Evolutionary conservation across 2,888 invertebrate genomes (phyloP), one percentile per base, ranked within the genome.

Genomic region (Calliopum simillimum): DNA sequence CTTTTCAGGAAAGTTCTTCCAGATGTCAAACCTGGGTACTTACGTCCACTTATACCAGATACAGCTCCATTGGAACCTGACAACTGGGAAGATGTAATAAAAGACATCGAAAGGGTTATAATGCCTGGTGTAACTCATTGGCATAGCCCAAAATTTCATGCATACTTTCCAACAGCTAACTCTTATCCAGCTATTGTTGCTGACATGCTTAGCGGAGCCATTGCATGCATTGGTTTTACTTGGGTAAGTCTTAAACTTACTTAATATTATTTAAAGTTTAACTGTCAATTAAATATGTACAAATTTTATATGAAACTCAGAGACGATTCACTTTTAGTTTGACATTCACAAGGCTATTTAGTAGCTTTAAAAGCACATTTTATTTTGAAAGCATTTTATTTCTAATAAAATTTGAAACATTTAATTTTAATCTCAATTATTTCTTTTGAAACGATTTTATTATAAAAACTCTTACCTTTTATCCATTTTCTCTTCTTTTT

Each of bases 41-140:
- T 99, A 77, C 91, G 93, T 58, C 92, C 93, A 0, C 87, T 98
- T 75, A 90, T 99, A 67, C 98, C 98, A 0, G 90, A 91, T 69
- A 90, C 89, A 71, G 96, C 97, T 0, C 99, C 99, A 0, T 88
- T 91, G 77, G 88, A 92, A 74, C 91, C 96, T 0, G 98, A 99
- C 82, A 89, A 90, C 55, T 99, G 97, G 96, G 91, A 95, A 74
- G 92, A 93, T 67, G 93, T 99, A 68, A 93, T 99, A 91, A 90
- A 90, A 5, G 99, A 99, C 84, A 91, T 99, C 73, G 98, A 99
- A 85, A 89, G 93, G 68, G 94, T 98, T 69, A 95, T 99, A 76
- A 98, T 99, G 98, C 98, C 98, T 0, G 99, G 99, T 61, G 96
- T 97, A 68, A 98, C 98, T 0, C 98, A 98, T 83, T 98, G 98